These are phyloP conservation scores for Pachyramphus minor DNA, from an alignment of 2,113 vertebrate species.

Conservation along the genomic window DNA sequence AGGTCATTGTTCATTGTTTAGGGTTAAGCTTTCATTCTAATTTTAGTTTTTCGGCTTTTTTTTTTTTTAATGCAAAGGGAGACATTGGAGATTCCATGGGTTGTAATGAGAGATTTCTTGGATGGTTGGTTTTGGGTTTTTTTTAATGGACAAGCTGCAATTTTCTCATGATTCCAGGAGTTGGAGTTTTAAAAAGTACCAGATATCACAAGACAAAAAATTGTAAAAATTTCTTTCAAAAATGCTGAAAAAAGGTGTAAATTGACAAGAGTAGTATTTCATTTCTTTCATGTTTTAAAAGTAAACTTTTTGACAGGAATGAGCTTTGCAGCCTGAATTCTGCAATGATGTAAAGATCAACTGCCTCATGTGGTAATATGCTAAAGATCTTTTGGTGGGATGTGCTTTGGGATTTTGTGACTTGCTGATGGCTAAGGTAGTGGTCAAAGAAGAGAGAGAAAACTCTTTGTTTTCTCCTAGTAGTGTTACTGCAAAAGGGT, in stretches of 20 bases:
- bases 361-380: accelerated
- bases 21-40: background rate
- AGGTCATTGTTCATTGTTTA: background rate
- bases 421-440: background rate
- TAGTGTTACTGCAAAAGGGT: background rate
- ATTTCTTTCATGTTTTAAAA: background rate
- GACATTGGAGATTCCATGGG: accelerated
- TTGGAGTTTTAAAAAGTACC: background rate
- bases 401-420: background rate
- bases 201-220: background rate
- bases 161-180: background rate
- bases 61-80: background rate
- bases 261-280: background rate
- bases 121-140: background rate
- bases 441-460: background rate
- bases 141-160: background rate
- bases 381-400: background rate
- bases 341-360: background rate
- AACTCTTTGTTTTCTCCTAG: background rate
- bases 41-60: background rate
- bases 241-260: background rate
- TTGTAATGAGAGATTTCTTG: background rate
- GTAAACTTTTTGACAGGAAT: background rate
- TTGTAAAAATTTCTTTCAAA: background rate
- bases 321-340: background rate